phyloP scores from a whole-genome alignment of 2,888 invertebrate genomes.

The Tortrix viridana region DNA sequence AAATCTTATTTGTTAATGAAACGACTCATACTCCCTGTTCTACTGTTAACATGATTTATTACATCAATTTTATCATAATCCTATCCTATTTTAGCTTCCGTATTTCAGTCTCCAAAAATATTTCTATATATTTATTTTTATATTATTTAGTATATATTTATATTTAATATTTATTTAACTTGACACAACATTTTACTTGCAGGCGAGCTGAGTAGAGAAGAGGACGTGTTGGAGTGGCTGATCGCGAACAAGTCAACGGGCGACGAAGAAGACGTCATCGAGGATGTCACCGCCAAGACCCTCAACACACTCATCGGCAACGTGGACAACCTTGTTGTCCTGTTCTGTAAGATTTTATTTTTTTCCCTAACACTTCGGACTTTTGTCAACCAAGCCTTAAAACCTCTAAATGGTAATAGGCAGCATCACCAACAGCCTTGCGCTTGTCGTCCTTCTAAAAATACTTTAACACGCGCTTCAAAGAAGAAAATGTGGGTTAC shows the following conservation, averaged over 20 bases:
- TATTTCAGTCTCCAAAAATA: no score
- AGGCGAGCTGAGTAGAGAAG: constrained; percentile 95
- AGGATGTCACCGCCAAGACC: constrained; percentile 96
- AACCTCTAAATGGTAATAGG: background rate
- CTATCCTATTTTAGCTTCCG: no score
- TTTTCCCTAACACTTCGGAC: background rate
- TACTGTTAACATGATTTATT: background rate
- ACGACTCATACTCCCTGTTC: background rate
- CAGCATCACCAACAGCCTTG: background rate
- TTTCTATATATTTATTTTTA: no score
- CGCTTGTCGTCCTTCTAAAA: constrained; percentile 19
- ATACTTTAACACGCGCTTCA: constrained; percentile 29
- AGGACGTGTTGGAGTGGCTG: constrained; percentile 96
- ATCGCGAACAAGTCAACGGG: constrained; percentile 96
- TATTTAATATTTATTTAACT: no score
- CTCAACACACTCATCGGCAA: constrained; percentile 94
- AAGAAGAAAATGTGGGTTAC: constrained; percentile 32
- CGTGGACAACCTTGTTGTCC: constrained; percentile 95
- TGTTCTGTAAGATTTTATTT: constrained; percentile 91
- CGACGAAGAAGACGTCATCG: constrained; percentile 96
- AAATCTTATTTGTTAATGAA: constrained; percentile 1
- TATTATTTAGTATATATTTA: no score
- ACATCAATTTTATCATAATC: no score
- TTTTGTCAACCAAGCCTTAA: background rate
- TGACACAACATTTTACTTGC: constrained; percentile 42